Percentiles rank a stretch among this genome's conserved stretches.
phyloP scores from a whole-genome alignment of 2,888 invertebrate species.

The Xestia ashworthii region DNA sequence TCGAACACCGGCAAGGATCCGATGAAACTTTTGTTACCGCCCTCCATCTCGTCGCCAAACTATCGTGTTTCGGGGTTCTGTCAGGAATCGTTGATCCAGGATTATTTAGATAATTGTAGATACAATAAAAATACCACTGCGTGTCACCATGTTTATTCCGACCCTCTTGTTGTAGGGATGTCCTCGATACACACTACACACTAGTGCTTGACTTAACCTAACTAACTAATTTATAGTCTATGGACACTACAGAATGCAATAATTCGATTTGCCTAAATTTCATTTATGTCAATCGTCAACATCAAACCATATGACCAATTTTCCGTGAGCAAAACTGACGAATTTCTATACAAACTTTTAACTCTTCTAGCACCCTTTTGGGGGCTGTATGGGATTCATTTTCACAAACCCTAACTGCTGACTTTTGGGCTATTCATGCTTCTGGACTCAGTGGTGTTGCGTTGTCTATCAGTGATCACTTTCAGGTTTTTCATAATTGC shows the following conservation, averaged over 20 bases:
- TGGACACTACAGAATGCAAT: conserved; percentile 1
- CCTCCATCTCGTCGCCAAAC: no score
- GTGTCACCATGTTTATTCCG: no score
- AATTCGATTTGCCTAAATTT: neutral
- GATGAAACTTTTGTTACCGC: no score
- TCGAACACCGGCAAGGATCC: no score
- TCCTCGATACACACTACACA: no score
- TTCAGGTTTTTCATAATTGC: neutral
- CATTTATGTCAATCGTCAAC: neutral
- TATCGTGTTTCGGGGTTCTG: no score
- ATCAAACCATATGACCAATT: neutral
- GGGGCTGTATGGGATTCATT: neutral
- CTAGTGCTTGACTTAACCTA: no score
- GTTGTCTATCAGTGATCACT: neutral
- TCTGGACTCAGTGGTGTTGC: neutral
- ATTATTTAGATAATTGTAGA: no score
- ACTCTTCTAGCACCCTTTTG: neutral
- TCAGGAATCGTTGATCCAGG: no score
- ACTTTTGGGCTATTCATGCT: neutral
- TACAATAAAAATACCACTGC: no score
- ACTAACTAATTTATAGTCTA: no score
- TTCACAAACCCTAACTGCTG: neutral
- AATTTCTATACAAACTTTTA: neutral
- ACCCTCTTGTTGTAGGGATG: no score
- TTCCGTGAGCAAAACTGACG: neutral